These are phyloP conservation scores for Calosoma granatense DNA, from an alignment of 1,140 invertebrate genomes.

Conservation along the genomic window DNA sequence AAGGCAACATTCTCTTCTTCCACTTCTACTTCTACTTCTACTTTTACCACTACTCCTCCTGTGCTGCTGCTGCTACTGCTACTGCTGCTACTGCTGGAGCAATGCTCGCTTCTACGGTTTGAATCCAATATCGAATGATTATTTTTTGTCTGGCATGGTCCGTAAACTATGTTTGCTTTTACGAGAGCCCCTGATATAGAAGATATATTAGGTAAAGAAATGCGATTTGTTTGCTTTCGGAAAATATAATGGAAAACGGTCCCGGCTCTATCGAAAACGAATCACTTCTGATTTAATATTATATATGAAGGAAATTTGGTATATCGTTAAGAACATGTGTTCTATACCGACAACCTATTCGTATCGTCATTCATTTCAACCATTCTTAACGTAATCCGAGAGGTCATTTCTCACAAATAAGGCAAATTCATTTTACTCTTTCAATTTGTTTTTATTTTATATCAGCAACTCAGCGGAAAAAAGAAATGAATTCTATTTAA, in stretches of 20 bases:
- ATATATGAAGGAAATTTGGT: constrained; percentile 4
- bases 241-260: constrained; percentile 9
- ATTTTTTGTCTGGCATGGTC: background rate
- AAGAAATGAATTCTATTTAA: too few species aligned
- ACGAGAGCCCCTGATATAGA: background rate
- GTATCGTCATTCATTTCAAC: background rate
- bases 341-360: background rate
- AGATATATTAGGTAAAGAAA: constrained; percentile 8
- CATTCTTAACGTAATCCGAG: background rate
- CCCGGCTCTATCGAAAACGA: constrained; percentile 2
- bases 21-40: too few species aligned
- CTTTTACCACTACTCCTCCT: too few species aligned
- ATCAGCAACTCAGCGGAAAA: too few species aligned
- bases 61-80: too few species aligned
- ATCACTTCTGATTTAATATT: constrained; percentile 8
- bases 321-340: constrained; percentile 8
- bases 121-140: constrained; percentile 4
- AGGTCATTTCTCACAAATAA: background rate
- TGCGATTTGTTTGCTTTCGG: constrained; percentile 7
- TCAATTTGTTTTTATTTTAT: too few species aligned
- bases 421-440: background rate
- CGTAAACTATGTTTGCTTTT: constrained; percentile 7
- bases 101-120: background rate
- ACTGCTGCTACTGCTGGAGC: background rate
- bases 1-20: too few species aligned